Evolutionary conservation across 92 coral and sea anemone genomes (phyloP), one percentile per base, ranked within the genome.

Genomic region (Umimayanthus kanabou): DNA sequence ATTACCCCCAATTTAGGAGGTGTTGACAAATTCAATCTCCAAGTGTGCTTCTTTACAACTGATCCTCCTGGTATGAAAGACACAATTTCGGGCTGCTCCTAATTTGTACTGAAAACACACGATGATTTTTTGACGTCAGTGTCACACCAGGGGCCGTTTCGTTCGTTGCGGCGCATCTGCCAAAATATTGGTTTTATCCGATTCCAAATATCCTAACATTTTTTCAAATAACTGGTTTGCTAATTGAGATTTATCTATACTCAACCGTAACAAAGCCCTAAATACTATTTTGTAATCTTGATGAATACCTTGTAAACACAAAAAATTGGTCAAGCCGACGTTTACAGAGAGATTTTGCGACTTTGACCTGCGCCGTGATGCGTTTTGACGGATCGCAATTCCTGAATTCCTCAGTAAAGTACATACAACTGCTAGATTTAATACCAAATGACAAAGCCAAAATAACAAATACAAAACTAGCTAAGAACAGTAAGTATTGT

Each of bases 1-100:
- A 30, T 83, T 47, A 26, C 40, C 47, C 73, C 11, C 67, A 23
- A 69, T 83, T 50, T 18, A 43, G 18, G 65, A 26, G 42, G 28
- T 55, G 78, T 69, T 83, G 77, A 83, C 67, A 83, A 69, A 18
- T 70, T 28, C 42, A 53, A 83, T 83, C 87, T 26, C 28, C 79
- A 70, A 55, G 74, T 50, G 65, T 39, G 87, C 47, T 69, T 16
- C 28, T 70, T 42, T 18, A 47, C 67, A 37, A 33, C 71, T 40
- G 85, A 22, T 80, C 26, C 67, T 40, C 70, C 49, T 61, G 53
- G 72, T 39, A 26, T 80, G 42, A 30, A 33, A 6, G 28, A 45
- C 25, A 23, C 23, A 33, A 67, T 45, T n/a, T 47, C 4, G 23
- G 43, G 53, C 64, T 20, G n/a, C 8, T 25, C 69, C 69, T 4